Conservation (phyloP, 1,140 invertebrate species). For the Danaus plexippus region DNA sequence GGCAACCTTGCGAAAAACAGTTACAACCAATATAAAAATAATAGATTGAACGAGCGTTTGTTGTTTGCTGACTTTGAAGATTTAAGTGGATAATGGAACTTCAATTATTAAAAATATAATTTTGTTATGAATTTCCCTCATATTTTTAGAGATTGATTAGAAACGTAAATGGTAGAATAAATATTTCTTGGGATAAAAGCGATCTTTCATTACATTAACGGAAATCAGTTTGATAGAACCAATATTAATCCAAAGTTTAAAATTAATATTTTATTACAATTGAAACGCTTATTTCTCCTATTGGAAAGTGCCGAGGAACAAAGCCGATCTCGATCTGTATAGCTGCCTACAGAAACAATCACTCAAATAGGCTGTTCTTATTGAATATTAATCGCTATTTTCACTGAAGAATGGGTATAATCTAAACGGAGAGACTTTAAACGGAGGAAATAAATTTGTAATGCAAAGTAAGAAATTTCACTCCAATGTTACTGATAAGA, state of each 20-base stretch:
- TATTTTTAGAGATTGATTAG: slow-evolving; percentile 1
- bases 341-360: slow-evolving; percentile 59
- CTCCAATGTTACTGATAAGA: slow-evolving; percentile 58
- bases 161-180: slow-evolving; percentile 5
- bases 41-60: too few species aligned
- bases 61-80: slow-evolving; percentile 5
- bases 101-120: too few species aligned
- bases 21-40: slow-evolving; percentile 1
- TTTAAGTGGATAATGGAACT: slow-evolving; percentile 5
- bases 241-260: slow-evolving; percentile 32
- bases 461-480: slow-evolving; percentile 68
- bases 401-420: slow-evolving; percentile 66
- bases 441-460: slow-evolving; percentile 64
- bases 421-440: slow-evolving; percentile 49
- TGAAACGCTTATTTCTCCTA: slow-evolving; percentile 48
- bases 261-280: slow-evolving; percentile 52
- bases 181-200: slow-evolving; percentile 3
- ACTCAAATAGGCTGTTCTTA: slow-evolving; percentile 68
- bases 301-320: slow-evolving; percentile 44
- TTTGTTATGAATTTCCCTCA: too few species aligned
- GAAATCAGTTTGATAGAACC: slow-evolving; percentile 15
- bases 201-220: slow-evolving; percentile 25
- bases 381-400: slow-evolving; percentile 70
- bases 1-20: slow-evolving; percentile 37
- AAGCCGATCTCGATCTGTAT: slow-evolving; percentile 48